phyloP scores from a whole-genome alignment of 1,140 invertebrate genomes.

The Ceratoteleas bidentatus region DNA sequence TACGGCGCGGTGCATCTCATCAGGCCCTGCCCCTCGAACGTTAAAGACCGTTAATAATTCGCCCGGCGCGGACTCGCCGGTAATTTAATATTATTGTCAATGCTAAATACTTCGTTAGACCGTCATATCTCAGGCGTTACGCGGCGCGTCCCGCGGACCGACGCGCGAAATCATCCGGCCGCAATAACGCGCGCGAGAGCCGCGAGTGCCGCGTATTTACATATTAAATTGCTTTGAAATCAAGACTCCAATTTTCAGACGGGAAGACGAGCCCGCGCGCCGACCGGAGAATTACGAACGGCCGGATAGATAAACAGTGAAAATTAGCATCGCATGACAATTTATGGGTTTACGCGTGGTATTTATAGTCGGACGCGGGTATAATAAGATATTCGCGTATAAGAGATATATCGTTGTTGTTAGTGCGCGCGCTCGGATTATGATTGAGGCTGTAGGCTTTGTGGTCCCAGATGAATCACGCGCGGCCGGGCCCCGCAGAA shows the following conservation, averaged over 20 bases:
- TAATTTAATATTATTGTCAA: slow-evolving; percentile 71
- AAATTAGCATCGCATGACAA: slow-evolving; percentile 58
- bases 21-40: slow-evolving; percentile 33
- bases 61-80: slow-evolving; percentile 34
- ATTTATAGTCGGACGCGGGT: slow-evolving; percentile 38
- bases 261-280: slow-evolving; percentile 34
- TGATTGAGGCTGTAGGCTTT: slow-evolving; percentile 53
- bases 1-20: slow-evolving; percentile 43
- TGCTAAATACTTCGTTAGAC: slow-evolving; percentile 71
- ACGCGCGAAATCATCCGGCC: slow-evolving; percentile 51
- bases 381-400: slow-evolving; percentile 57
- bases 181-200: slow-evolving; percentile 46
- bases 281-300: slow-evolving; percentile 48
- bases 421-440: slow-evolving; percentile 46
- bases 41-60: slow-evolving; percentile 65
- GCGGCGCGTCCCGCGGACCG: slow-evolving; percentile 24
- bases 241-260: slow-evolving; percentile 60
- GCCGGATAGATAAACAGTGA: slow-evolving; percentile 57
- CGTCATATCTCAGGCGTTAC: slow-evolving; percentile 68
- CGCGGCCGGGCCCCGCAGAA: slow-evolving; percentile 15
- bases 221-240: slow-evolving; percentile 70
- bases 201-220: slow-evolving; percentile 61
- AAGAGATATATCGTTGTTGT: slow-evolving; percentile 45
- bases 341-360: slow-evolving; percentile 53
- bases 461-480: slow-evolving; percentile 42